phyloP scores from a whole-genome alignment of 2,113 vertebrate genomes.

The Pholis gunnellus region DNA sequence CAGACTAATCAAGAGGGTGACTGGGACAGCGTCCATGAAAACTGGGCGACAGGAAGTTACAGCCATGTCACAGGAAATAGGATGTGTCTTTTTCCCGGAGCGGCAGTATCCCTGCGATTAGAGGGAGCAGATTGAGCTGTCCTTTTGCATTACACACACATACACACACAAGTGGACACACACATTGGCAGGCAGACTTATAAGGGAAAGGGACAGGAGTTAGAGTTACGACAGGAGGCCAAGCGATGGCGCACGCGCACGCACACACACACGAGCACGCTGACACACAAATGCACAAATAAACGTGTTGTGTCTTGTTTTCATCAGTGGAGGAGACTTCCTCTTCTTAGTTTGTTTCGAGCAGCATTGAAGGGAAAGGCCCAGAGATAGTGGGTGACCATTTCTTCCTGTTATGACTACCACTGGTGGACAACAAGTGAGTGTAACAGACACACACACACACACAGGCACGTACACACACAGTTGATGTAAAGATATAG shows the following conservation, averaged over 20 bases:
- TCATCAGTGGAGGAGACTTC: slow-evolving; percentile 46
- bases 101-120: slow-evolving; percentile 71
- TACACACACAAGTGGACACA: not conserved
- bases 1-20: slow-evolving; percentile 64
- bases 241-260: not conserved
- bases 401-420: slow-evolving; percentile 68
- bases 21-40: slow-evolving; percentile 61
- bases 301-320: slow-evolving; percentile 52
- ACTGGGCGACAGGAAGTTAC: slow-evolving; percentile 75
- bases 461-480: not conserved
- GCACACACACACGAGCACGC: not conserved
- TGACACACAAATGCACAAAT: slow-evolving; percentile 21
- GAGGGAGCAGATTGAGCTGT: slow-evolving; percentile 79
- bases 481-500: no score
- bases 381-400: slow-evolving; percentile 31
- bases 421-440: slow-evolving; percentile 29
- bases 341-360: slow-evolving; percentile 47
- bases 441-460: slow-evolving; percentile 11
- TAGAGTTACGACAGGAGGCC: slow-evolving; percentile 35
- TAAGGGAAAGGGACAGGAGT: slow-evolving; percentile 38
- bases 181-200: slow-evolving; percentile 3
- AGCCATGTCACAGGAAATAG: slow-evolving; percentile 81
- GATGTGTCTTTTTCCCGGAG: slow-evolving; percentile 75
- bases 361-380: slow-evolving; percentile 36
- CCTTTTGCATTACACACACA: slow-evolving; percentile 71